phyloP scores from a whole-genome alignment of 2,888 invertebrate genomes.

The Xylophagus ater region DNA sequence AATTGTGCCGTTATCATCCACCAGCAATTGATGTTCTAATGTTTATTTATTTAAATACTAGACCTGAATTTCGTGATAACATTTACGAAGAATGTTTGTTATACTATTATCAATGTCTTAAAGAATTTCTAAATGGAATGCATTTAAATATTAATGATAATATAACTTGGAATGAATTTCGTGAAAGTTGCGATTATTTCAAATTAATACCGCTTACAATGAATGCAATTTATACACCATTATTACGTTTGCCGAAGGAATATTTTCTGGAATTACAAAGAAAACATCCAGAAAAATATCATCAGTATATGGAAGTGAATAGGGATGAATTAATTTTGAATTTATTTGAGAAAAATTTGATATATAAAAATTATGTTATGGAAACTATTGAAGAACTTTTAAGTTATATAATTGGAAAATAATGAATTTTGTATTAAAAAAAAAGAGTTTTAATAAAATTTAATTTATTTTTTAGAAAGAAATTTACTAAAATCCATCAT shows the following conservation, averaged over 20 bases:
- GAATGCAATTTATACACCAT: slow-evolving; percentile 33
- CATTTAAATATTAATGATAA: slow-evolving; percentile 32
- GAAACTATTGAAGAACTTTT: slow-evolving; percentile 28
- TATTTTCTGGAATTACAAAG: slow-evolving; percentile 28
- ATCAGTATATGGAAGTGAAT: slow-evolving; percentile 34
- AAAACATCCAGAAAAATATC: slow-evolving; percentile 32
- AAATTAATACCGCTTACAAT: slow-evolving; percentile 31
- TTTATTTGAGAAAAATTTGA: slow-evolving; percentile 30
- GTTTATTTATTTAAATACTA: slow-evolving; percentile 28
- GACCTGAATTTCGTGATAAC: slow-evolving; percentile 14
- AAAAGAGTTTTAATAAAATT: too few species aligned
- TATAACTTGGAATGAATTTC: slow-evolving; percentile 36
- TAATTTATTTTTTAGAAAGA: too few species aligned
- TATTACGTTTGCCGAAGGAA: slow-evolving; percentile 31
- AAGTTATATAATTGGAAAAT: too few species aligned
- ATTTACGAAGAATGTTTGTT: slow-evolving; percentile 39
- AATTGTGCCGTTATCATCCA: slow-evolving; percentile 31
- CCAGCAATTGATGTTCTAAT: slow-evolving; percentile 32
- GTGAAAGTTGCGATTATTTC: slow-evolving; percentile 23
- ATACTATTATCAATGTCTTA: slow-evolving; percentile 42
- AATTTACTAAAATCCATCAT: too few species aligned
- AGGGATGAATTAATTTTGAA: slow-evolving; percentile 33
- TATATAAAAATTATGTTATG: slow-evolving; percentile 27
- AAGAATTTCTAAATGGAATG: slow-evolving; percentile 30
- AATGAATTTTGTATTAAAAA: too few species aligned